Conservation (phyloP, 2,113 vertebrate genomes). For the Pseudopipra pipra region DNA sequence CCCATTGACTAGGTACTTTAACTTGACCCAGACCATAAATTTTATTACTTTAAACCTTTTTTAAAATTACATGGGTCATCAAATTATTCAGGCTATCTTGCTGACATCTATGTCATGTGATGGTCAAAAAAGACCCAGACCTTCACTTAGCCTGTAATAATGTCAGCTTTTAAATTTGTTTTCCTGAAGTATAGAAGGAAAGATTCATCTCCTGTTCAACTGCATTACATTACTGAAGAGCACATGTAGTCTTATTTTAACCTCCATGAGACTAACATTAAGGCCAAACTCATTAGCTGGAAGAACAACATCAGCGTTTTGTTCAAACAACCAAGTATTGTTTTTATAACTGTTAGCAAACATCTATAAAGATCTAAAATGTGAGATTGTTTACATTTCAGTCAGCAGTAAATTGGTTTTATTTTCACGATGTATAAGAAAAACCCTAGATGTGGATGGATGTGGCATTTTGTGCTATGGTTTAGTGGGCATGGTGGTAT, state of each 20-base stretch:
- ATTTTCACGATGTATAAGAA: background rate
- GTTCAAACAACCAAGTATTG: background rate
- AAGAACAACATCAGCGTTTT: background rate
- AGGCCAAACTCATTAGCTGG: background rate
- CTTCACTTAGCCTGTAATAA: background rate
- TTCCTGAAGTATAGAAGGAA: background rate
- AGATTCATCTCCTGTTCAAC: background rate
- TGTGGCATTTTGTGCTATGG: rapidly evolving
- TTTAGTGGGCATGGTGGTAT: background rate
- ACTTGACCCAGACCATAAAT: background rate
- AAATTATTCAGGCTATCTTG: background rate
- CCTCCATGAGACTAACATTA: background rate
- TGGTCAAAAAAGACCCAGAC: background rate
- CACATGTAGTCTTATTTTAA: background rate
- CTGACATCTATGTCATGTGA: background rate
- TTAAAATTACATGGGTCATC: background rate
- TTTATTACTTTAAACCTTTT: background rate
- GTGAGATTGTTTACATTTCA: background rate
- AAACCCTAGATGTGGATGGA: background rate
- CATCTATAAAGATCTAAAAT: background rate
- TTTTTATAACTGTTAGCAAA: background rate
- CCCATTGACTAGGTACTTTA: background rate
- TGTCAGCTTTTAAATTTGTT: background rate
- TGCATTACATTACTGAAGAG: background rate
- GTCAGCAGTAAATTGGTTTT: background rate